Conservation (phyloP, 2,113 vertebrate species). For the Rhabdomys dilectus region DNA sequence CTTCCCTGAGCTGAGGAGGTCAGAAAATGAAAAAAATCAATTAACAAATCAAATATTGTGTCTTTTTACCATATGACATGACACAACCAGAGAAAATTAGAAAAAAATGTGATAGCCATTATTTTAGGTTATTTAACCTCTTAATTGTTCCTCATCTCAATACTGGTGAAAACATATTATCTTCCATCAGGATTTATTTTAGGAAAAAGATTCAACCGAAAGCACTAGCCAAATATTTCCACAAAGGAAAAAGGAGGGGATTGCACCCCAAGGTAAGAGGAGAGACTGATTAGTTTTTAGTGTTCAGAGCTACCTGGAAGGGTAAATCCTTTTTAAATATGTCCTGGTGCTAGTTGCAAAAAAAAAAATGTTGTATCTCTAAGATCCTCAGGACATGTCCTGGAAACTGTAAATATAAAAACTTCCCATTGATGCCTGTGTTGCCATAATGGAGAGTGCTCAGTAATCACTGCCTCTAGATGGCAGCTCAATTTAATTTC, state of each 20-base stretch:
- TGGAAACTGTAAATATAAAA: not conserved
- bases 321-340: not conserved
- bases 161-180: not conserved
- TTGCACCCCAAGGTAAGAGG: not conserved
- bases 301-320: not conserved
- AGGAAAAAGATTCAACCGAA: not conserved
- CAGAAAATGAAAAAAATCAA: too few species aligned
- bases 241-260: not conserved
- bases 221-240: not conserved
- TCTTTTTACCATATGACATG: not conserved
- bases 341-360: not conserved
- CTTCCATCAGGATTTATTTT: not conserved
- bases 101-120: not conserved
- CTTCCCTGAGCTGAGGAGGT: not conserved
- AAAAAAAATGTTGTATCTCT: not conserved
- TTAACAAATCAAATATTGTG: not conserved
- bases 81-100: not conserved
- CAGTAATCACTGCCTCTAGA: not conserved
- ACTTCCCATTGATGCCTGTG: not conserved
- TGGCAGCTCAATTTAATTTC: not conserved
- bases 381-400: not conserved
- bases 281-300: not conserved
- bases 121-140: not conserved
- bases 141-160: not conserved
- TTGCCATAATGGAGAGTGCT: not conserved